Evolutionary conservation across 1,140 invertebrate species (phyloP).

Genomic region (Pseudomyrmex dendroicus): DNA sequence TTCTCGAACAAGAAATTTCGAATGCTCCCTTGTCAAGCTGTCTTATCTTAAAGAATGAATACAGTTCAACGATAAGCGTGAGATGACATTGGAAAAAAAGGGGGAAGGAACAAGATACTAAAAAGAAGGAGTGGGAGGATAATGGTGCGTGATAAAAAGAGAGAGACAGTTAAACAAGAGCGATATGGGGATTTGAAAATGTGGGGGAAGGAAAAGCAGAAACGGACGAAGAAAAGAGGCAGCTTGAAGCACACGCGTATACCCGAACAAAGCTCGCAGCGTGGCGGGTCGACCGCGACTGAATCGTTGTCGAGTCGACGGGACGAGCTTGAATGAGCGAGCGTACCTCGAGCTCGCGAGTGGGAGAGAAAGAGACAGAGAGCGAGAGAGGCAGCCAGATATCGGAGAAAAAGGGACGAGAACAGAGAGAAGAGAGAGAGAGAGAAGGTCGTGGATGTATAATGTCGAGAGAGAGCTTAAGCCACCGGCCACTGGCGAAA

Average conservation of each 20-base stretch:
- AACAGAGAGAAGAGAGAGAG: slow-evolving; percentile 19
- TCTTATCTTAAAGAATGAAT: slow-evolving; percentile 19
- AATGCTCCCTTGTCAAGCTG: background rate
- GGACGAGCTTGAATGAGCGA: slow-evolving; percentile 82
- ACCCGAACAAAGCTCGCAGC: slow-evolving; percentile 70
- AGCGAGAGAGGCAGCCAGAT: slow-evolving; percentile 35
- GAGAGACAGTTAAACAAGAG: background rate
- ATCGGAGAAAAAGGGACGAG: slow-evolving; percentile 31
- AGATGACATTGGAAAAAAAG: slow-evolving; percentile 55
- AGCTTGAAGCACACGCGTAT: slow-evolving; percentile 24
- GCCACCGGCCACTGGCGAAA: slow-evolving; percentile 36
- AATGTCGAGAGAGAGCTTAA: slow-evolving; percentile 42
- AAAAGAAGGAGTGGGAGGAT: background rate
- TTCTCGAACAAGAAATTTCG: too few species aligned
- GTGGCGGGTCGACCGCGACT: slow-evolving; percentile 82
- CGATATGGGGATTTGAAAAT: background rate
- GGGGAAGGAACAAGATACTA: slow-evolving; percentile 4
- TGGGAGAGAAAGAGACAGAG: slow-evolving; percentile 48
- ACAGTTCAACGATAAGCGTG: background rate
- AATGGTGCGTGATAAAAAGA: background rate
- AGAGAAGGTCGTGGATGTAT: background rate
- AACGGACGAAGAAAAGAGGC: slow-evolving; percentile 27
- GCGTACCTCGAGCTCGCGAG: slow-evolving; percentile 58
- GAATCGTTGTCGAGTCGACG: slow-evolving; percentile 78
- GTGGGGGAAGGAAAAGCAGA: background rate